These are phyloP conservation scores for Adelphocoris suturalis DNA, from an alignment of 2,888 invertebrate species.

Conservation along the genomic window DNA sequence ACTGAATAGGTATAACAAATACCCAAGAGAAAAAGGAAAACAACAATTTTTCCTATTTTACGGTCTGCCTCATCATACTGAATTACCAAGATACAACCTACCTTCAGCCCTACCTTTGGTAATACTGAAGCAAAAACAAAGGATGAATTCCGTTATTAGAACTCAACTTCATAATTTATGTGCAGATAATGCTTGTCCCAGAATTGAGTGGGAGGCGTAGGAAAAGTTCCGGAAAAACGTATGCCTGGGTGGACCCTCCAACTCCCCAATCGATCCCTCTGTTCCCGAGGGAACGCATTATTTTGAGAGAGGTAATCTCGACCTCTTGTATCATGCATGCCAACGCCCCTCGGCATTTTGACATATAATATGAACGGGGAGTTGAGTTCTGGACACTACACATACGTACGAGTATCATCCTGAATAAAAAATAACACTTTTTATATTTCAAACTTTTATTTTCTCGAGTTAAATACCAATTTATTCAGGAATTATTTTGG, in stretches of 20 bases:
- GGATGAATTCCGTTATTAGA: neutral
- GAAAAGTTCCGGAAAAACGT: slow-evolving; percentile 30
- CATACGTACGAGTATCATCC: too few species aligned
- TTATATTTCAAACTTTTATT: too few species aligned
- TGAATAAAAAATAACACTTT: too few species aligned
- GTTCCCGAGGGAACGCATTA: slow-evolving; percentile 52
- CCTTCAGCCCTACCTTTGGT: too few species aligned
- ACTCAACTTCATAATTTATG: neutral
- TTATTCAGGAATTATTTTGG: too few species aligned
- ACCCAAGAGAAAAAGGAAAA: too few species aligned
- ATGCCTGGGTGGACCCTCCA: neutral
- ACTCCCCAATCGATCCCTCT: slow-evolving; percentile 50
- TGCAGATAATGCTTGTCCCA: neutral
- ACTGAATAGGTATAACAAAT: too few species aligned
- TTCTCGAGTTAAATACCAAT: too few species aligned
- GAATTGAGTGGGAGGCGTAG: neutral
- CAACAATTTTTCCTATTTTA: too few species aligned
- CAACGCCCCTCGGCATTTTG: slow-evolving; percentile 23
- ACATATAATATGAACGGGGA: slow-evolving; percentile 34
- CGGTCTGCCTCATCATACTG: too few species aligned
- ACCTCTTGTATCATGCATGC: slow-evolving; percentile 52
- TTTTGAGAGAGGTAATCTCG: slow-evolving; percentile 48
- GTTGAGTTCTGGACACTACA: neutral
- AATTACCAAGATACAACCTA: too few species aligned
- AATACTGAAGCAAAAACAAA: too few species aligned